Evolutionary conservation across 2,888 invertebrate genomes (phyloP), one percentile per base, ranked within the genome.

Genomic region (Callyntrura guangdongensis): DNA sequence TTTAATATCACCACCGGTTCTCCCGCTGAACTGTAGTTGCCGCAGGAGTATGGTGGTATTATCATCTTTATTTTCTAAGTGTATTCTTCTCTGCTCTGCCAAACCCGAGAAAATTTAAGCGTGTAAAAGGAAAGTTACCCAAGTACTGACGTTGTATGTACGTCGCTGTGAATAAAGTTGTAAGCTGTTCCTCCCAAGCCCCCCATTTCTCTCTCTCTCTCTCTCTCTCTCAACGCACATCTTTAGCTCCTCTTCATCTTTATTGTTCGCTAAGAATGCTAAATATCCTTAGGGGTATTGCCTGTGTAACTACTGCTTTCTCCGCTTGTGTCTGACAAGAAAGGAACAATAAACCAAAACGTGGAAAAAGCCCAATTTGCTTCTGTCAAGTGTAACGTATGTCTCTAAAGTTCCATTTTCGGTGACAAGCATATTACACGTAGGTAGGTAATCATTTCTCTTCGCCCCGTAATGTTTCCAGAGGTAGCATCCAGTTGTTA

Each of bases 241-340:
- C 36, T 47, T 20, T 20, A 25, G 2, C 72, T 25, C 47, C 20
- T 20, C 17, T 20, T 36, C 36, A 69, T 36, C 36, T 36, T 47
- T 74, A 74, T 49, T 22, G 49, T 74, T 74, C 74, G 14, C 49
- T 49, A 49, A 49, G 49, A 74, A 27, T 74, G 49, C 49, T 74
- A 74, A 74, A 74, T 74, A 74, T 74, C 74, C 74, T 11, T 20
- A 47, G 74, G 74, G 74, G 49, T 49, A 74, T 74, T 74, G 74
- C 49, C 22, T 74, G 49, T 74, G 49, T 22, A 45, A 45, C 72
- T 72, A 36, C 36, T 36, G 36, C 36, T 36, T 36, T 36, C 36
- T 36, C 36, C 6, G 67, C 36, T 36, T 36, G 61, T 74, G 74
- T 22, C 49, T 49, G 25, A 64, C 22, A 64, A 59, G 25, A 14